Evolutionary conservation across 2,797 vertebrate species (phyloP), one percentile per base, ranked within the genome.

Genomic region (Siniperca scherzeri): DNA sequence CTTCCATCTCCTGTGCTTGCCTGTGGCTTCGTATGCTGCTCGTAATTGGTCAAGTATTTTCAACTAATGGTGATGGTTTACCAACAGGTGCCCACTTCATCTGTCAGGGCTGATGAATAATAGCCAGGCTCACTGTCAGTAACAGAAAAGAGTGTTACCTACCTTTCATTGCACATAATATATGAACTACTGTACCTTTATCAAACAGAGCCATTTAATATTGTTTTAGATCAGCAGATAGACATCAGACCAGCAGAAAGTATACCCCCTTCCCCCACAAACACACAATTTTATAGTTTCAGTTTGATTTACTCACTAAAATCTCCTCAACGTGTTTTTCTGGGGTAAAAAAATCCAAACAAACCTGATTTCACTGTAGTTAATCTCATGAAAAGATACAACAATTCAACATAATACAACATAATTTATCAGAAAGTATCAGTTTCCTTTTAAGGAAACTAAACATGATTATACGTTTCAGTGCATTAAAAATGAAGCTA

Each of bases 51-150:
- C 33, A 4, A 77, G 11, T 16, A 21, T 70, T 72, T 76, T 5
- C 21, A 42, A 9, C 55, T 30, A 55, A 60, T 52, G 42, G 16
- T 84, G 56, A 90, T 84, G 82, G 73, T 84, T 90, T 83, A 79
- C 66, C 67, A 85, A 88, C 90, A 91, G 79, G 85, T 89, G 87
- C 36, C 60, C 8, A 40, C 57, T 52, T 50, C 52, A 61, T 84
- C 78, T 78, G 77, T 85, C 75, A 78, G 19, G 42, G 52, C 62
- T 74, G 72, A 79, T 80, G 65, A 86, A 76, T 71, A 83, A 73
- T 42, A 80, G 75, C 74, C 44, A 61, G 56, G 8, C 30, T 86
- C 64, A 60, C 19, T 79, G 42, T 68, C 66, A 64, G 42, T 12
- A 66, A 38, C 36, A 65, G n/a, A 17, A 59, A 30, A 30, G 12